Evolutionary conservation across 2,113 vertebrate genomes (phyloP), one percentile per base, ranked within the genome.

Genomic region (Megaceryle torquata): DNA sequence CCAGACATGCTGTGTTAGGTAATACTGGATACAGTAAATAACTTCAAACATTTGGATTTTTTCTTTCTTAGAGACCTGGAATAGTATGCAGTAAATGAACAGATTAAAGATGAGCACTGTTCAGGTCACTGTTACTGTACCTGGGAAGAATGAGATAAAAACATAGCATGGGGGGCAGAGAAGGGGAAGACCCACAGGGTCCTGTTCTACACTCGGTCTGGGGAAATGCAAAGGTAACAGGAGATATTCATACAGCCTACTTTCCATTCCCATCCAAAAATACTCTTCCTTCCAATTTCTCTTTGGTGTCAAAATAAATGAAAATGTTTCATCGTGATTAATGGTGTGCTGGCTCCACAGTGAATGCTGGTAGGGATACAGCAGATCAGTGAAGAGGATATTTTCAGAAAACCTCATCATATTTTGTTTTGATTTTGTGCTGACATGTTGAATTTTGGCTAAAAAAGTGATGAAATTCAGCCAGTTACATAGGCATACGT

Each of bases 291-390:
- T 94, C 88, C 95, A 77, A 83, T 96, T 91, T 96, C 64, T 94
- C 69, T 86, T 84, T 51, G 64, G 69, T 88, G 86, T 95, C 95
- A 97, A 93, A 97, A 93, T 78, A 95, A 91, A 91, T 95, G 92
- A 88, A 96, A 96, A 95, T 84, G 17, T 95, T 97, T 93, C 72
- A 53, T 2, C 39, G 61, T 96, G 95, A 96, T 94, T 96, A 96
- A 93, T 94, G 86, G 39, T 81, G 88, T 81, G 53, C 93, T 96
- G 92, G 88, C 84, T 94, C 43, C 53, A 67, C 71, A 86, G 77
- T 48, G 76, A 94, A 33, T 37, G 41, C 72, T 84, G 89, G 83
- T 90, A 64, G 76, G 82, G 88, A 96, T 81, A 50, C 64, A 93
- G 88, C 86, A 3, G 15, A 91, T 84, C 75, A 86, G 74, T 15